These are phyloP conservation scores for Caenorhabditis doughertyi DNA, from an alignment of 2,888 invertebrate species.

Conservation along the genomic window DNA sequence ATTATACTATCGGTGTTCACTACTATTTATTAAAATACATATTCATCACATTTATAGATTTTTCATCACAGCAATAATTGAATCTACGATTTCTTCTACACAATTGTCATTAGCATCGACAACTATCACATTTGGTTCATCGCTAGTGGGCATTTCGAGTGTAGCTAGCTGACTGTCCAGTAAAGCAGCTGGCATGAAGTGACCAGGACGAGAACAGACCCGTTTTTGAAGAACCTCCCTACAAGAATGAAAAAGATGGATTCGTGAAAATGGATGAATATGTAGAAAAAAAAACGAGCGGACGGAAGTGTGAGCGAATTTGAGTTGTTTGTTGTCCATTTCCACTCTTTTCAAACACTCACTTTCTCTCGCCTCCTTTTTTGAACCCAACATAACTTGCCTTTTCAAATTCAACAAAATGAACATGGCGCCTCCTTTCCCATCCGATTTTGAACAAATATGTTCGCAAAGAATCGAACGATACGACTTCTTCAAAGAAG, in stretches of 20 bases:
- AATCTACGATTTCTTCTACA: constrained; percentile 3
- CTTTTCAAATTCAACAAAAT: constrained; percentile 46
- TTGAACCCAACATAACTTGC: constrained; percentile 30
- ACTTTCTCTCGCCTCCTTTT: constrained; percentile 4
- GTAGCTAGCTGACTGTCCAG: constrained; percentile 56
- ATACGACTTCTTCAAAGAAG: constrained; percentile 54
- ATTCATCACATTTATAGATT: neutral
- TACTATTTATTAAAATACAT: neutral
- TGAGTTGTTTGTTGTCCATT: constrained; percentile 53
- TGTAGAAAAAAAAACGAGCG: no score
- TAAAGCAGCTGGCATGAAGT: constrained; percentile 53
- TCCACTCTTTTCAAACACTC: constrained; percentile 13
- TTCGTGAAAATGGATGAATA: constrained; percentile 47
- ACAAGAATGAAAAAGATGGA: constrained; percentile 34
- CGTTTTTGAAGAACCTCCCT: constrained; percentile 56
- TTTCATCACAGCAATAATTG: constrained; percentile 1
- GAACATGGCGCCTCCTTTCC: no score
- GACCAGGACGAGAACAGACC: constrained; percentile 36
- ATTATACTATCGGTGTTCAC: neutral
- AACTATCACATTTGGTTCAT: constrained; percentile 40
- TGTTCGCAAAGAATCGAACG: constrained; percentile 37
- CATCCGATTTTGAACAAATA: neutral
- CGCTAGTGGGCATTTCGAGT: constrained; percentile 40
- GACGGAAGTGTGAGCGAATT: constrained; percentile 37
- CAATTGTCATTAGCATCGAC: constrained; percentile 15